phyloP scores from a whole-genome alignment of 2,888 invertebrate species.

The Trypoxylon attenuatum region DNA sequence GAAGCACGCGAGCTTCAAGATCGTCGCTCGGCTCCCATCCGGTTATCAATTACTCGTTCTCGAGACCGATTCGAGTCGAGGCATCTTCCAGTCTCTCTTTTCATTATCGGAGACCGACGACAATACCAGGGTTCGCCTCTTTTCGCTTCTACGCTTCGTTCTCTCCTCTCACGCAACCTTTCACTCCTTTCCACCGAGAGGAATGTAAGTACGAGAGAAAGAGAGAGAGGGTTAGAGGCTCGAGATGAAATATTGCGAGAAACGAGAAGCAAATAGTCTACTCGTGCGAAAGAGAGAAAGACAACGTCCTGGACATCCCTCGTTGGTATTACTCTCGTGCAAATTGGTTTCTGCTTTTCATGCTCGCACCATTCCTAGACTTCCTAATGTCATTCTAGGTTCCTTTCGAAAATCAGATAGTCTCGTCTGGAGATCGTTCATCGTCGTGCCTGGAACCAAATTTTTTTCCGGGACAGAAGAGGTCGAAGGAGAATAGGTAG shows the following conservation, averaged over 20 bases:
- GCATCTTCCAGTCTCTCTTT: slow-evolving; percentile 1
- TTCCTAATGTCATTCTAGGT: no score
- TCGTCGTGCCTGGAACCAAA: no score
- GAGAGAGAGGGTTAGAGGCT: no score
- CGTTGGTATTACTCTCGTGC: background rate
- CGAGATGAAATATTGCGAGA: background rate
- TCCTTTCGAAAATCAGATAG: no score
- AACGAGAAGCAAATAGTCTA: no score
- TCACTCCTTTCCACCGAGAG: background rate
- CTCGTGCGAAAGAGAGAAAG: background rate
- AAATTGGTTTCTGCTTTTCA: no score
- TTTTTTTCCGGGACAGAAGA: no score
- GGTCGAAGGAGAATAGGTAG: no score
- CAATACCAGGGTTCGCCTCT: background rate
- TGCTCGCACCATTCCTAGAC: no score
- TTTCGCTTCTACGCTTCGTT: no score
- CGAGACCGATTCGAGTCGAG: background rate
- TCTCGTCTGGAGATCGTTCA: no score
- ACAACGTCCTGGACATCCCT: background rate
- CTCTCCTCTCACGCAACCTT: background rate
- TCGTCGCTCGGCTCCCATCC: background rate
- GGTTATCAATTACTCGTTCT: background rate
- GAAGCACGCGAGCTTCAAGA: no score
- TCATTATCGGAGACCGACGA: background rate
- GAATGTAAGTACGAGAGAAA: background rate